Evolutionary conservation across 2,888 invertebrate genomes (phyloP), one percentile per base, ranked within the genome.

Genomic region (Hirtodrosophila alboralis): DNA sequence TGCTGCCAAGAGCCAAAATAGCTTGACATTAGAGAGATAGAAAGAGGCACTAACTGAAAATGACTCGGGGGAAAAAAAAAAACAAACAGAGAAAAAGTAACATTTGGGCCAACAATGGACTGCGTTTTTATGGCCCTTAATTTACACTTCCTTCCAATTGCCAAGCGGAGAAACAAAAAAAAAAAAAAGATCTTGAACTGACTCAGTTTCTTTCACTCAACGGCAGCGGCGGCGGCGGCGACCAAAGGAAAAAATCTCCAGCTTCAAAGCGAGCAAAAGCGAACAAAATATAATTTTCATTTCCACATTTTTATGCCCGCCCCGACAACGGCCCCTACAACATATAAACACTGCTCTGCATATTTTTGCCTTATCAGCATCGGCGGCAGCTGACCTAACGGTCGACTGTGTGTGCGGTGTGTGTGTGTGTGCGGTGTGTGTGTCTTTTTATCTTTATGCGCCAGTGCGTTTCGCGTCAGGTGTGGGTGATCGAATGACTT

Each of bases 1-100:
- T 59, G 86, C 75, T 69, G 83, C 75, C 86, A 86, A 81, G 75
- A 86, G 78, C 75, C 75, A 84, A 75, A 81, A 65, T 53, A 84
- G 83, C 71, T 78, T 80, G 66, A 76, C 67, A 70, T 80, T 84
- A 61, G 49, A 56, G 30, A 51, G 57, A 69, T 18, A 53, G 48
- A 51, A 60, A 69, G 23, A 53, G 48, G 30, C 40, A 51, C 61
- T 64, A 56, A 64, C 61, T 68, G 68, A 72, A 62, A 76, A 74
- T 58, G 71, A 63, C 64, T 68, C 26, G 51, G 52, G 62, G n/a
- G n/a, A n/a, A n/a, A n/a, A n/a, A n/a, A n/a, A n/a, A n/a, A n/a
- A n/a, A n/a, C n/a, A n/a, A n/a, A n/a, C n/a, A n/a, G n/a, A n/a
- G n/a, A n/a, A 60, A 62, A 68, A 45, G 33, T 38, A 61, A 67